A percentile compares a stretch with the other conserved stretches of the same genome.
Conservation (phyloP, 2,888 invertebrate species). For the Lochmaea crataegi region DNA sequence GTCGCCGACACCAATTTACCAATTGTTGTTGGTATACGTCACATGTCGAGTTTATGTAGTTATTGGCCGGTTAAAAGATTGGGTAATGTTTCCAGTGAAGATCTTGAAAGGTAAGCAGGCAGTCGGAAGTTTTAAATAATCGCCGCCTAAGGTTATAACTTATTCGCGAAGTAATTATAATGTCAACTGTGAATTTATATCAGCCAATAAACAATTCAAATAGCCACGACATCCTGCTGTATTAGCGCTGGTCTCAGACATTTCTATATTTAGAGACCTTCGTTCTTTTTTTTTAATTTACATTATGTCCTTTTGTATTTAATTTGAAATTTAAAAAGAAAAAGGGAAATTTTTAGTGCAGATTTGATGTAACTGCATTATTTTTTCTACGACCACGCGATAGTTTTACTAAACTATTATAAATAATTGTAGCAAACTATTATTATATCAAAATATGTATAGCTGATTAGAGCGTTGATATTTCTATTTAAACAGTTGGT, state of each 20-base stretch:
- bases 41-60: conserved; percentile 4
- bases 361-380: too few species aligned
- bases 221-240: conserved; percentile 56
- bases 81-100: conserved; percentile 13
- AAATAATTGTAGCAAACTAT: too few species aligned
- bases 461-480: too few species aligned
- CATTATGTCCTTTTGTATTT: neutral
- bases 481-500: too few species aligned
- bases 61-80: neutral
- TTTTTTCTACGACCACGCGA: too few species aligned
- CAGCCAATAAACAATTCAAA: conserved; percentile 59
- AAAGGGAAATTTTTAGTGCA: too few species aligned
- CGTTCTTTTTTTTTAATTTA: conserved; percentile 14
- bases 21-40: neutral
- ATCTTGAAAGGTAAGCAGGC: conserved; percentile 19
- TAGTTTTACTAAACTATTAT: too few species aligned
- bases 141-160: conserved; percentile 51
- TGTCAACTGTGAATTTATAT: conserved; percentile 60
- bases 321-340: too few species aligned
- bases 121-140: conserved; percentile 48
- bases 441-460: too few species aligned
- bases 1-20: too few species aligned
- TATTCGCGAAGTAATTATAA: conserved; percentile 58
- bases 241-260: conserved; percentile 51
- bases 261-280: conserved; percentile 47